Percentiles rank a stretch among this genome's conserved stretches.
These are phyloP conservation scores for Synanthedon andrenaeformis DNA, from an alignment of 2,888 invertebrate genomes.

Conservation along the genomic window DNA sequence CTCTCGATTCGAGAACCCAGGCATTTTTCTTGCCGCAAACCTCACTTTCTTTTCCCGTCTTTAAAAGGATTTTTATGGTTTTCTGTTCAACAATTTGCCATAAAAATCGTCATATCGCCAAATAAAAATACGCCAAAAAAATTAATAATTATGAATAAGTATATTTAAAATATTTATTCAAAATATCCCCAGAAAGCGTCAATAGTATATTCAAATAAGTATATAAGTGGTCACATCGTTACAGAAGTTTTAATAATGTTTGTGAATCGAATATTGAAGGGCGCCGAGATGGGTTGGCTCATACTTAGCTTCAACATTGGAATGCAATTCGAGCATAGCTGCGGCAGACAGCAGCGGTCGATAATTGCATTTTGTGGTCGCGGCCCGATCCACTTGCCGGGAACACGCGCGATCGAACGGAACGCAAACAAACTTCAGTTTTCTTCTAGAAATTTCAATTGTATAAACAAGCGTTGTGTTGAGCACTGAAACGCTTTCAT, in stretches of 20 bases:
- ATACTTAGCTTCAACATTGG: constrained; percentile 40
- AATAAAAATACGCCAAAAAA: too few relatives aligned
- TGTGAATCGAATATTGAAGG: neutral
- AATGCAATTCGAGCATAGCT: constrained; percentile 59
- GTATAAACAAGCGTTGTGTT: constrained; percentile 33
- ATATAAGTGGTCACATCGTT: neutral
- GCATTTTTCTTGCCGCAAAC: too few relatives aligned
- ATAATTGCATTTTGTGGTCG: constrained; percentile 69
- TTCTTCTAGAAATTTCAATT: constrained; percentile 47
- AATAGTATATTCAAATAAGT: too few relatives aligned
- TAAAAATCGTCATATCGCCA: too few relatives aligned
- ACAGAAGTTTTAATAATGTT: neutral
- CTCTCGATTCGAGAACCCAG: too few relatives aligned
- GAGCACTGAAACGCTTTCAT: constrained; percentile 23
- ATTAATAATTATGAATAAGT: too few relatives aligned
- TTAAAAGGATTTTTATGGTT: too few relatives aligned
- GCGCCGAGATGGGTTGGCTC: constrained; percentile 20
- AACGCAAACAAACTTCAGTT: constrained; percentile 59
- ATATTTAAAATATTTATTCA: too few relatives aligned
- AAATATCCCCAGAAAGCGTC: too few relatives aligned
- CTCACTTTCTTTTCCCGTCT: too few relatives aligned
- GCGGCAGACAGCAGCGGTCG: constrained; percentile 51
- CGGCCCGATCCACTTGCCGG: constrained; percentile 42
- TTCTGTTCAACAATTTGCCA: too few relatives aligned
- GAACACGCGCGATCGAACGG: constrained; percentile 52